These are phyloP conservation scores for Orchesellides sinensis DNA, from an alignment of 2,888 invertebrate genomes.

Conservation along the genomic window DNA sequence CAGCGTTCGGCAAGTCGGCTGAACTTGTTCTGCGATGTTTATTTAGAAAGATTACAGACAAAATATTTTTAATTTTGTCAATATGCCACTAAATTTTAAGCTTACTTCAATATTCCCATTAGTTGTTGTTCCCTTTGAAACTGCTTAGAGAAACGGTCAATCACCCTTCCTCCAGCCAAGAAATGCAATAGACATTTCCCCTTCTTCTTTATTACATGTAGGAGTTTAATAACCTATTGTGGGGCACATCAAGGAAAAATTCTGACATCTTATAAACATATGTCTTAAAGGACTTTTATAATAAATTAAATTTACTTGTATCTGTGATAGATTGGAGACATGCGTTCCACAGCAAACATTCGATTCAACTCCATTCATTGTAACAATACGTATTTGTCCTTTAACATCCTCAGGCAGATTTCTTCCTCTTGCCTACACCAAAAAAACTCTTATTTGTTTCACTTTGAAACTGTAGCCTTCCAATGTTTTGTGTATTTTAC, in stretches of 20 bases:
- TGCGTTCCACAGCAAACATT: constrained; percentile 95
- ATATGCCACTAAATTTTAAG: constrained; percentile 52
- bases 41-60: constrained; percentile 27
- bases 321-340: constrained; percentile 84
- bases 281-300: background rate
- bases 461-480: too few relatives aligned
- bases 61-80: background rate
- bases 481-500: too few relatives aligned
- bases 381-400: constrained; percentile 86
- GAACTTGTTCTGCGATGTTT: constrained; percentile 63
- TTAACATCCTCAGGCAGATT: constrained; percentile 86
- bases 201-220: constrained; percentile 86
- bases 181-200: constrained; percentile 80
- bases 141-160: constrained; percentile 81
- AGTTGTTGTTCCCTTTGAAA: constrained; percentile 84
- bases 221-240: constrained; percentile 79
- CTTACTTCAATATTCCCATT: constrained; percentile 85
- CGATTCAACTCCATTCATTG: constrained; percentile 86
- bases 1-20: constrained; percentile 62
- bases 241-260: constrained; percentile 78
- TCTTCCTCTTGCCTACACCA: constrained; percentile 81
- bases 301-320: constrained; percentile 77
- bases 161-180: constrained; percentile 85
- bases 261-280: background rate
- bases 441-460: too few relatives aligned